Percentiles rank a stretch among this genome's conserved stretches.
These are phyloP conservation scores for Decapterus maruadsi DNA, from an alignment of 2,797 vertebrate species.

Conservation along the genomic window DNA sequence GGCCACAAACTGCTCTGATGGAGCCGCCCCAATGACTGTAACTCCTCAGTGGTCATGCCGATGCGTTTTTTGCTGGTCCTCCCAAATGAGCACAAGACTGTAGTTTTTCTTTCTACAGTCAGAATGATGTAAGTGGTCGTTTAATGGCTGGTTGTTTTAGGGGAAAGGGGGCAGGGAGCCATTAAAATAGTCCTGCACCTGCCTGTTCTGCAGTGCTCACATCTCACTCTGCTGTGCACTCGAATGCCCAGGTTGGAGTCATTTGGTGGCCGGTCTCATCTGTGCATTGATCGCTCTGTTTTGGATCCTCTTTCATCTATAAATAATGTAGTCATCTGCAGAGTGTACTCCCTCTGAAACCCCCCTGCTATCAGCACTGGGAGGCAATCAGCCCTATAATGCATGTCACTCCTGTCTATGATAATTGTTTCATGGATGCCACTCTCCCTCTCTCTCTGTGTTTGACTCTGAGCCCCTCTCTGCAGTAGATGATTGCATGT, in stretches of 20 bases:
- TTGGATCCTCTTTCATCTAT: constrained; percentile 82
- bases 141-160: constrained; percentile 65
- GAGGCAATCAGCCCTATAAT: constrained; percentile 68
- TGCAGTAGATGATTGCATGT: constrained; percentile 51
- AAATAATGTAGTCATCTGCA: constrained; percentile 81
- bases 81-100: constrained; percentile 52
- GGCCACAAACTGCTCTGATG: constrained; percentile 54
- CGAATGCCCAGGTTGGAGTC: constrained; percentile 56
- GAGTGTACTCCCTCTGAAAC: constrained; percentile 60
- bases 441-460: constrained; percentile 31
- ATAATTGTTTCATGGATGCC: constrained; percentile 78
- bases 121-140: constrained; percentile 49
- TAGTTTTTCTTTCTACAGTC: constrained; percentile 10
- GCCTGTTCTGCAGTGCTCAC: constrained; percentile 47
- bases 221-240: constrained; percentile 52
- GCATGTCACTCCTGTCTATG: constrained; percentile 68
- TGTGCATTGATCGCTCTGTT: constrained; percentile 76
- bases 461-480: constrained; percentile 12
- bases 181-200: constrained; percentile 65
- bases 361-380: constrained; percentile 40
- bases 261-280: constrained; percentile 67
- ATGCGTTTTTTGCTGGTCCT: constrained; percentile 65
- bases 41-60: constrained; percentile 49
- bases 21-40: constrained; percentile 54
- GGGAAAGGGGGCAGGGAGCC: constrained; percentile 28